phyloP scores from a whole-genome alignment of 2,113 vertebrate genomes.

The Callorhinus ursinus region DNA sequence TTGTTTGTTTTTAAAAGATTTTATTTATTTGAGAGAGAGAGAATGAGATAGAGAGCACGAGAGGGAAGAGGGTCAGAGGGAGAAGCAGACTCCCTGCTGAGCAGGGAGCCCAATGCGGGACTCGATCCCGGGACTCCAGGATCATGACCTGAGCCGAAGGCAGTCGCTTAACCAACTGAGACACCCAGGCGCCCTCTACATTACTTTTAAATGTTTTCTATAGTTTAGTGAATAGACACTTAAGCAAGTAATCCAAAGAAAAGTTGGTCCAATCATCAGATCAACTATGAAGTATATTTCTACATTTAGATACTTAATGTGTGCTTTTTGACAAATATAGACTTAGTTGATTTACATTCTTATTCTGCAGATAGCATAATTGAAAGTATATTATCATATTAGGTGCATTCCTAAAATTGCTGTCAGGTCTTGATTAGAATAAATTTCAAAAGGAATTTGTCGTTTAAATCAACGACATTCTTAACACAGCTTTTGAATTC shows the following conservation, averaged over 20 bases:
- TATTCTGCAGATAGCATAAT: background rate
- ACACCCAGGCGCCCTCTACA: background rate
- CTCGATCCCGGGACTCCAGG: no score
- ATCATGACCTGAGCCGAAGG: no score
- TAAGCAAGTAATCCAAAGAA: background rate
- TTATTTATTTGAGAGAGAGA: no score
- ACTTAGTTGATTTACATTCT: constrained; percentile 31
- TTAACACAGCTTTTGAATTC: constrained; percentile 41
- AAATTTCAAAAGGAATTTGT: background rate
- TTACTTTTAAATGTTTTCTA: background rate
- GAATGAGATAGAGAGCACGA: no score
- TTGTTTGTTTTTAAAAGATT: no score
- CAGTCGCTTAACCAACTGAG: no score
- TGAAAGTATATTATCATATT: background rate
- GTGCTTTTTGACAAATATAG: background rate
- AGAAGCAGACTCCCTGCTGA: no score
- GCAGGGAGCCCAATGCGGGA: no score
- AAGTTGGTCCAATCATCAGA: background rate
- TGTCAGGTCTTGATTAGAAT: background rate
- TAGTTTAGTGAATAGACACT: background rate
- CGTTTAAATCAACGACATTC: constrained; percentile 3
- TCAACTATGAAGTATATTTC: background rate
- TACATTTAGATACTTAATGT: background rate
- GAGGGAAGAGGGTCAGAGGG: no score
- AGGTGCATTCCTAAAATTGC: background rate